Evolutionary conservation across 1,140 invertebrate genomes (phyloP).

Genomic region (Thalassaphorura encarpata): DNA sequence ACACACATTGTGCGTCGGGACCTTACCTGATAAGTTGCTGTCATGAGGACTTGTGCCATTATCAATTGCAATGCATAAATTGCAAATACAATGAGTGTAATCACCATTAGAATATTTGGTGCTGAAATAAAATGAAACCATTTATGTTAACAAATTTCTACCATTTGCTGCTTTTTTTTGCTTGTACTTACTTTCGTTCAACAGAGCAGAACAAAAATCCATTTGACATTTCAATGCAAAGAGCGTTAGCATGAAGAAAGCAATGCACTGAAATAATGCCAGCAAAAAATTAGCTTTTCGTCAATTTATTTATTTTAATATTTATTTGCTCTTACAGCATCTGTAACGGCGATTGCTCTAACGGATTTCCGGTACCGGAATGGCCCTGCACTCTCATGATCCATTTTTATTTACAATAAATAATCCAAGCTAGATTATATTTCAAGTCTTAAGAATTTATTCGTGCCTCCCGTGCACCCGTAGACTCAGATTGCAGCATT

Average conservation of each 20-base stretch:
- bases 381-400: not conserved
- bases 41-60: slow-evolving; percentile 3
- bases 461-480: not conserved
- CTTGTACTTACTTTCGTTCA: not conserved
- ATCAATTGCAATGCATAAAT: not conserved
- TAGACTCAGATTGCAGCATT: not conserved
- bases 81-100: not conserved
- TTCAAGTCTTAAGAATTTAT: too few relatives aligned
- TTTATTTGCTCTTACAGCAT: not conserved
- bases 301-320: not conserved
- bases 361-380: slow-evolving; percentile 1
- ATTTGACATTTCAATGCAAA: not conserved
- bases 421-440: too few relatives aligned
- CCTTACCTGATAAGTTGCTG: not conserved
- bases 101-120: slow-evolving; percentile 2
- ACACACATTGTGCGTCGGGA: not conserved
- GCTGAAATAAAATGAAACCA: not conserved
- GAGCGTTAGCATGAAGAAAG: slow-evolving; percentile 7
- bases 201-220: not conserved
- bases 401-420: not conserved
- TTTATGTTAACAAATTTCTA: not conserved
- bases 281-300: not conserved
- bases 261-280: slow-evolving; percentile 4
- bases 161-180: too few relatives aligned
- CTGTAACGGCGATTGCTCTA: slow-evolving; percentile 1